Evolutionary conservation across 1,140 invertebrate genomes (phyloP).

Genomic region (fruit fly (Drosophila melanogaster)): Release_6_plus_ISO1_MT NT_033777.3:15187501-15188000

Average conservation of each 20-base stretch:
- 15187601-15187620: too few relatives aligned
- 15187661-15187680: slow-evolving; percentile 96
- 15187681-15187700: slow-evolving; percentile 99
- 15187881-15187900: slow-evolving; percentile 97
- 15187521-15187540: slow-evolving; percentile 96
- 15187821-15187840: slow-evolving; percentile 98
- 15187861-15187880: slow-evolving; percentile 98
- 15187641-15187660: slow-evolving; percentile 95
- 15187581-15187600: slow-evolving; percentile 11
- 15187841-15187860: slow-evolving; percentile 98
- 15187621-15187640: too few relatives aligned
- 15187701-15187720: slow-evolving; percentile 96
- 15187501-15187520: slow-evolving; percentile 99
- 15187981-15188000: not conserved
- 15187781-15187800: too few relatives aligned
- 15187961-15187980: slow-evolving; percentile 91
- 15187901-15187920: slow-evolving; percentile 97
- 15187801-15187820: too few relatives aligned
- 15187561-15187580: slow-evolving; percentile 98
- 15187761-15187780: too few relatives aligned
- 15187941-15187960: slow-evolving; percentile 95
- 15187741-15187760: slow-evolving; percentile 94
- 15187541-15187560: slow-evolving; percentile 98
- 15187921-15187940: slow-evolving; percentile 98
- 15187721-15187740: slow-evolving; percentile 96